phyloP scores from a whole-genome alignment of 23 tunicate species.

The Botrylloides violaceus region DNA sequence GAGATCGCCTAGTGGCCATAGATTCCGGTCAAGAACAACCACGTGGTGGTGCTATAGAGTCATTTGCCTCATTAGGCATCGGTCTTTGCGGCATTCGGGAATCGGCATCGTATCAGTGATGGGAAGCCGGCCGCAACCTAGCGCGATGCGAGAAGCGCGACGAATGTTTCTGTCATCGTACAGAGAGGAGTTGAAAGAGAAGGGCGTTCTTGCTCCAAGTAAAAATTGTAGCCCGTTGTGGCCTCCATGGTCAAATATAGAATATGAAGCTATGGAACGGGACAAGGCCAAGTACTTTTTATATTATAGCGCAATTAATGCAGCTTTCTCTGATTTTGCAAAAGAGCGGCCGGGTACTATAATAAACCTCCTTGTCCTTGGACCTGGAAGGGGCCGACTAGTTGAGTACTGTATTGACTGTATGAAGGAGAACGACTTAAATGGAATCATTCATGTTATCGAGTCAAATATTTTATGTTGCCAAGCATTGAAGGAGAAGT shows the following conservation, averaged over 20 bases:
- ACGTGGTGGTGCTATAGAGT: too few species aligned
- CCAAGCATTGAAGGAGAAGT: conserved; percentile 29
- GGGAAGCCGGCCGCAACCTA: too few species aligned
- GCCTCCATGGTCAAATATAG: conserved; percentile 51
- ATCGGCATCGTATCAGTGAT: too few species aligned
- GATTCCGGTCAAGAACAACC: too few species aligned
- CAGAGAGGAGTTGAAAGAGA: conserved; percentile 6
- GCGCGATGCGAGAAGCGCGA: conserved; percentile 26
- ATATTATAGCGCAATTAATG: conserved; percentile 55
- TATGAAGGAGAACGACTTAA: conserved; percentile 16
- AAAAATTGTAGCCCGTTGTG: conserved; percentile 50
- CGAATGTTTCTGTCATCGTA: conserved; percentile 30
- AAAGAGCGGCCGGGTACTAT: not conserved
- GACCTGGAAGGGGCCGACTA: conserved; percentile 78
- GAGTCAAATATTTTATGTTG: conserved; percentile 39
- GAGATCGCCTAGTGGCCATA: too few species aligned
- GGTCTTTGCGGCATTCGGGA: too few species aligned
- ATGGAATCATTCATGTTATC: conserved; percentile 41
- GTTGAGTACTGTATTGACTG: conserved; percentile 61
- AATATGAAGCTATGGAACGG: conserved; percentile 74
- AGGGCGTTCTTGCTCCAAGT: conserved; percentile 59
- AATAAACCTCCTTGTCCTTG: conserved; percentile 38
- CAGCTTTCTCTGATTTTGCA: conserved; percentile 26
- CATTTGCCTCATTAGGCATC: too few species aligned
- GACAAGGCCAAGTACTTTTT: conserved; percentile 77